These are phyloP conservation scores for Neosilurus hyrtlii DNA, from an alignment of 2,797 vertebrate species.

Conservation along the genomic window DNA sequence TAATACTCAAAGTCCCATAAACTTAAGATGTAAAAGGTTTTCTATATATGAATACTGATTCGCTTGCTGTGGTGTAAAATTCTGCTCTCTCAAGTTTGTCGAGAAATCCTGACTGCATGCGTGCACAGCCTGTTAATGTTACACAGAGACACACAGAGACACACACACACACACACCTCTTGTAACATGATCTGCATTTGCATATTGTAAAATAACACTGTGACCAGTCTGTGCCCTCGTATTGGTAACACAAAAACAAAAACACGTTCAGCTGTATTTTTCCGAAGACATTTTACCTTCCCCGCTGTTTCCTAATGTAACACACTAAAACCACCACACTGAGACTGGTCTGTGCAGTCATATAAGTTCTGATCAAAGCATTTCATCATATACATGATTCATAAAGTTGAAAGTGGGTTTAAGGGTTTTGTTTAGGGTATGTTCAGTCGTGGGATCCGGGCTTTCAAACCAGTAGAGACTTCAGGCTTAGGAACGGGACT, in stretches of 20 bases:
- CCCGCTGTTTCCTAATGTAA: background rate
- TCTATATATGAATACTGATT: background rate
- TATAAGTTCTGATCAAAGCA: background rate
- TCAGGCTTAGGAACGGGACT: background rate
- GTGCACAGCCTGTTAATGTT: background rate
- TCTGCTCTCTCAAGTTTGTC: background rate
- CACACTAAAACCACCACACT: background rate
- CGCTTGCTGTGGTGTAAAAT: background rate
- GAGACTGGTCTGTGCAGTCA: background rate
- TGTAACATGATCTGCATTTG: background rate
- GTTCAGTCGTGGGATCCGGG: too few relatives aligned
- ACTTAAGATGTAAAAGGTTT: too few relatives aligned
- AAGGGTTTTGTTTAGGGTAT: background rate
- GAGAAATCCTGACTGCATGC: background rate
- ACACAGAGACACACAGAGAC: background rate
- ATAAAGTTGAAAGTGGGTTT: background rate
- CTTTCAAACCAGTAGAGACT: background rate
- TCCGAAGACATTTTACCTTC: background rate
- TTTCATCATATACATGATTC: background rate
- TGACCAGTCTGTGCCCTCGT: background rate
- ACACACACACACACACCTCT: background rate
- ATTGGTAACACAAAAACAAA: background rate
- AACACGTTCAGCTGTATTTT: background rate
- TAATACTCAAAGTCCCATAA: too few relatives aligned
- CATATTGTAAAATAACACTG: slow-evolving; percentile 5